These are phyloP conservation scores for Dipus sagitta DNA, from an alignment of 2,797 vertebrate species.

Conservation along the genomic window DNA sequence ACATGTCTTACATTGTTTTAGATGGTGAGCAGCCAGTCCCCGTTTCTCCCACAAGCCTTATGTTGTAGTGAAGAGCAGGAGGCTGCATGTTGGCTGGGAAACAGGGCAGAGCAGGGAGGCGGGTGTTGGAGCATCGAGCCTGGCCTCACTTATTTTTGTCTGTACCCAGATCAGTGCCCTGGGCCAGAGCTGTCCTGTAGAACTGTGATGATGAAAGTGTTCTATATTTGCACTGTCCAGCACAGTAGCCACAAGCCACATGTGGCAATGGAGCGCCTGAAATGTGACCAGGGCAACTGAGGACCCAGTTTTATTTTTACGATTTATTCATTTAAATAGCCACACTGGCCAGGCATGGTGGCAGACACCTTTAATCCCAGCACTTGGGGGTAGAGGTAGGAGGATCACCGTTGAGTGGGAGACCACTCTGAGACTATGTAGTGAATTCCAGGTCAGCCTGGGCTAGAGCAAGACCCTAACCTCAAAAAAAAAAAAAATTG, in stretches of 20 bases:
- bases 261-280: not conserved
- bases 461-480: too few species aligned
- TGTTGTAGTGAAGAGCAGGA: not conserved
- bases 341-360: not conserved
- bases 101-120: not conserved
- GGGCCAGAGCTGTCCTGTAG: not conserved
- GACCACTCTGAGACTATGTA: too few species aligned
- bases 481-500: not conserved
- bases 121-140: not conserved
- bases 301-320: not conserved
- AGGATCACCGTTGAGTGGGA: too few species aligned
- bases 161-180: not conserved
- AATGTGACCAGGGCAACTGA: not conserved
- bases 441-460: too few species aligned
- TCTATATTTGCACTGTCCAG: not conserved
- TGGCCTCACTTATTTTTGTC: slow-evolving; percentile 10
- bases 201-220: not conserved
- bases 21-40: not conserved
- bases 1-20: slow-evolving; percentile 8
- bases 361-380: too few species aligned
- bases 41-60: not conserved
- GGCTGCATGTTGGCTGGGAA: slow-evolving; percentile 18
- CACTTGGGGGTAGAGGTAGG: too few species aligned
- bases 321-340: not conserved
- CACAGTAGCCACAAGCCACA: not conserved